Base-by-base conservation (phyloP, 2,113 vertebrate species). In the Stigmatopora nigra region DNA sequence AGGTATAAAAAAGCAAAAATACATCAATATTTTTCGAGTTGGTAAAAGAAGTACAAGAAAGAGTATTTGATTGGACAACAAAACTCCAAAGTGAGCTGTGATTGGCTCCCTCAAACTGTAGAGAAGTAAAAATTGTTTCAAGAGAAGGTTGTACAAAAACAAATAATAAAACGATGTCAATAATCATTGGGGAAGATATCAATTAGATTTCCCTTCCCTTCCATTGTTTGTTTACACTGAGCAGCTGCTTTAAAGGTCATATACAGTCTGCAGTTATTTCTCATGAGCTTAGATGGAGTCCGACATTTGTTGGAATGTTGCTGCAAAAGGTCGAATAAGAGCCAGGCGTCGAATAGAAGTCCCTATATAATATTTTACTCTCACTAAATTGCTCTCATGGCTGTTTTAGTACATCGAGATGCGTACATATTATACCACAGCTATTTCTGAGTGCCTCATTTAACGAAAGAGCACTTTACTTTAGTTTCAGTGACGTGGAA, bases 281-380 rank as follows among this genome's bases (percentile, higher is more conserved):
- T 12, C 25, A 31, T 5, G 14, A 13, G 53, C 53, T 56, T 56
- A 31, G 53, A 7, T 53, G 51, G 19, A 53, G 11, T 53, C 51
- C 4, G 11, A 53, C 51, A 53, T 53, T 20, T 53, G 51, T 53
- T 15, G 22, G 53, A 31, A 22, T 31, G 22, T 16, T 16, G 13
- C 53, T 31, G 53, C 53, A 56, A 56, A 56, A 56, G 53, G 53
- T 56, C 22, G 25, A 56, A 56, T 1, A 56, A 56, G 22, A 31
- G 14, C 7, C 8, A 31, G 11, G 53, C 13, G 53, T 6, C 31
- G 22, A 56, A 7, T 25, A 12, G 20, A 7, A 55, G 22, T 6
- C 22, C 20, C 52, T 14, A 25, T 55, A 5, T 55, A 12, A 25
- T 55, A 12, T 55, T 25, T 16, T 7, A 56, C 53, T 15, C 53